These are phyloP conservation scores for Ectemnius continuus DNA, from an alignment of 2,888 invertebrate genomes.

Conservation along the genomic window DNA sequence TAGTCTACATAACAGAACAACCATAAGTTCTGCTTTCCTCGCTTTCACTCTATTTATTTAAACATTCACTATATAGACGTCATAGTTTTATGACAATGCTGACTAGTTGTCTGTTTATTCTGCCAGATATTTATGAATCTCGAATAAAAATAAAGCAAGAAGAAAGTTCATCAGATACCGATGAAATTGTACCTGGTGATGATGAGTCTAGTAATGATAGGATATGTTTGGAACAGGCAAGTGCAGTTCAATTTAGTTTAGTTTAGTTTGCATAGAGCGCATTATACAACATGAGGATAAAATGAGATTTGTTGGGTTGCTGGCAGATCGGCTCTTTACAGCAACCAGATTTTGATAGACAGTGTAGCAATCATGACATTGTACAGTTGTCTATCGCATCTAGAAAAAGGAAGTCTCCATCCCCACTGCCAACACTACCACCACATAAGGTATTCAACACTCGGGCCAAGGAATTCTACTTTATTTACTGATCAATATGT, in stretches of 20 bases:
- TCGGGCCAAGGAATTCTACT: neutral
- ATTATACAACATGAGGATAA: neutral
- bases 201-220: slow-evolving; percentile 26
- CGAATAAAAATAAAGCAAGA: slow-evolving; percentile 50
- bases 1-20: slow-evolving; percentile 30
- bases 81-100: neutral
- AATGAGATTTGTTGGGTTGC: neutral
- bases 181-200: slow-evolving; percentile 29
- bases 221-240: slow-evolving; percentile 23
- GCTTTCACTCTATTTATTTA: slow-evolving; percentile 14
- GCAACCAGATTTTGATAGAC: slow-evolving; percentile 30
- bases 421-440: slow-evolving; percentile 44
- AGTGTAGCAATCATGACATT: slow-evolving; percentile 38
- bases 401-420: slow-evolving; percentile 48
- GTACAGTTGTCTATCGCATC: slow-evolving; percentile 27
- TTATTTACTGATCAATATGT: neutral
- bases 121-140: slow-evolving; percentile 50
- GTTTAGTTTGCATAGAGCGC: no score
- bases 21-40: slow-evolving; percentile 16
- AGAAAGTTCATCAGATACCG: slow-evolving; percentile 46
- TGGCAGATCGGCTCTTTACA: slow-evolving; percentile 33
- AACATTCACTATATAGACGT: neutral
- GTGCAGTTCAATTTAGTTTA: no score
- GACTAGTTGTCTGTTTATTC: slow-evolving; percentile 11
- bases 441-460: slow-evolving; percentile 53